Evolutionary conservation across 2,888 invertebrate genomes (phyloP), one percentile per base, ranked within the genome.

Genomic region (Parnassius mnemosyne): DNA sequence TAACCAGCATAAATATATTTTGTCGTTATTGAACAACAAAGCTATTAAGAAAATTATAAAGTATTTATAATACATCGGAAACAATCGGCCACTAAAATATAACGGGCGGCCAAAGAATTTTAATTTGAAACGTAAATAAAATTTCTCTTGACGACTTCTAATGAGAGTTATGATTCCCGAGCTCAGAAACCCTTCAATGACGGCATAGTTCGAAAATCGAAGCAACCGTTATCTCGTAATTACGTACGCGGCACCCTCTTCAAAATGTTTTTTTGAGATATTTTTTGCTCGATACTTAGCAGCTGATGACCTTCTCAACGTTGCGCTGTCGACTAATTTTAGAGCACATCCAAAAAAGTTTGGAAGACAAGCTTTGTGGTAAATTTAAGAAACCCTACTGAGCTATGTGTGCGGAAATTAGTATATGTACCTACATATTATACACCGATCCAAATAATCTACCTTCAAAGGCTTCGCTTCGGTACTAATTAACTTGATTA

Each of bases 291-390:
- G 52, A 52, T 53, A 53, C 47, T 57, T 62, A 49, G 57, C 61
- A 62, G 61, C 61, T 57, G 61, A 62, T 57, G 57, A 50, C 61
- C 61, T 62, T 62, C 57, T 57, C 57, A 53, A 57, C 57, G 57
- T 61, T 57, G 53, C 13, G 11, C 16, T n/a, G 16, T 47, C 53
- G 53, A 53, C 43, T 62, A 53, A 62, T 57, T 62, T 62, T 62
- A 57, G 57, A 57, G 46, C 41, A 53, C 13, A 43, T 34, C 47
- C 9, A 5, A 57, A 57, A 61, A 61, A 58, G 54, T 62, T 50
- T 50, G 49, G 25, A 41, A 41, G 52, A 42, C 3, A 43, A 43
- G 3, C 47, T 43, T 50, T 10, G 7, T 46, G 44, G 53, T 12
- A 10, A 42, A 49, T 41, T 20, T 25, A 46, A 10, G 60, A 61